Evolutionary conservation across 1,140 invertebrate genomes (phyloP), one percentile per base, ranked within the genome.

Genomic region (Drosophila burlai): DNA sequence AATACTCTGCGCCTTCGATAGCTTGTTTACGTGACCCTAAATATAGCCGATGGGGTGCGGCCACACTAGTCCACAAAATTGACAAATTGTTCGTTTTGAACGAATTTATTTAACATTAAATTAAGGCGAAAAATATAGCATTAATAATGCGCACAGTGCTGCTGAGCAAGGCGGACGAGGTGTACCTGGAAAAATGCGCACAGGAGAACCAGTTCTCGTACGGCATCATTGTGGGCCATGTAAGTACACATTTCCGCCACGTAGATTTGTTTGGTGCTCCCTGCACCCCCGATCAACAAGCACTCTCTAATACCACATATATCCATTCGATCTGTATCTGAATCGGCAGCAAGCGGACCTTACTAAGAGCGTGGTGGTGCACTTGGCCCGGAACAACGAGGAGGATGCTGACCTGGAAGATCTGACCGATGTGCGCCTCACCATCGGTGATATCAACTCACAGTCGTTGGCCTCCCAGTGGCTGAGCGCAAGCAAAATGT

Each of bases 401-500:
- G 91, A 92, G 31, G 91, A 92, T 65, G 85, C 64, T 8, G 91
- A 92, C 36, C 7, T 85, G 59, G 82, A 90, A 47, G 86, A 81
- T 15, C 34, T 83, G 2, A 59, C 46, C 9, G 79, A 79, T 16
- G 82, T 80, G 3, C 73, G 63, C 2, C 64, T 76, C 15, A 69
- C 66, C 13, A 83, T 91, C n/a, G 49, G 73, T 5, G 89, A 91
- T 26, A 83, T 92, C 21, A 90, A 91, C 42, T 58, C 80, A 18
- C 90, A 92, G 66, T 71, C 91, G n/a, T 54, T 92, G 62, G 86
- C 91, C 8, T 76, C 91, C 18, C 91, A 92, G 64, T 92, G 91
- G 91, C 62, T 92, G 1, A 89, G 83, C 46, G 91, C 91, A 3
- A 83, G 81, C 38, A 92, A 92, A 90, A 93, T 93, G 92, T 91